Conservation (phyloP, 2,888 invertebrate species). For the Andrena marginata region DNA sequence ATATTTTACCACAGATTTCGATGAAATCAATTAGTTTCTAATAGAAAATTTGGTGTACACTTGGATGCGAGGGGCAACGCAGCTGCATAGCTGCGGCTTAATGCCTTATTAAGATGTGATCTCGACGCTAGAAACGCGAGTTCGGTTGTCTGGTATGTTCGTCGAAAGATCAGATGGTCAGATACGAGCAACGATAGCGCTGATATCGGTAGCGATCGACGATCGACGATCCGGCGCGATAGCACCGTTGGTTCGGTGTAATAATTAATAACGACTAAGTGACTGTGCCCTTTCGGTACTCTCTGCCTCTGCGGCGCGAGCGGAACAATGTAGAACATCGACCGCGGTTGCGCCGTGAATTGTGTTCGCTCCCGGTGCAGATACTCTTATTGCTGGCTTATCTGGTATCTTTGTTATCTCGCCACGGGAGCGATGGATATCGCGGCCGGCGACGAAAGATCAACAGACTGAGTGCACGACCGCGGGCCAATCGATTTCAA, state of each 20-base stretch:
- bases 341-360: slow-evolving; percentile 37
- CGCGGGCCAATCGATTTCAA: slow-evolving; percentile 44
- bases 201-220: slow-evolving; percentile 19
- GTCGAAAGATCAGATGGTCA: slow-evolving; percentile 30
- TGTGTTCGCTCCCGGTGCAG: slow-evolving; percentile 36
- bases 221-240: slow-evolving; percentile 60
- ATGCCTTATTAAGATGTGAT: slow-evolving; percentile 2
- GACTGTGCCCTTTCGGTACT: slow-evolving; percentile 15
- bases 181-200: slow-evolving; percentile 26
- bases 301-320: neutral
- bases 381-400: slow-evolving; percentile 32
- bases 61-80: neutral
- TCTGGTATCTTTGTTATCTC: slow-evolving; percentile 62
- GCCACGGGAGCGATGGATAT: slow-evolving; percentile 54
- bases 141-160: slow-evolving; percentile 36
- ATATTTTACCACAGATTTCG: neutral
- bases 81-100: neutral
- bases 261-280: slow-evolving; percentile 65
- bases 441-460: slow-evolving; percentile 45
- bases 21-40: neutral
- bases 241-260: slow-evolving; percentile 46
- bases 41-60: neutral
- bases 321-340: slow-evolving; percentile 53
- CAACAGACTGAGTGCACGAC: slow-evolving; percentile 47
- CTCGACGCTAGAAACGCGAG: slow-evolving; percentile 2